Evolutionary conservation across 2,797 vertebrate species (phyloP).

Genomic region (Tadarida brasiliensis): DNA sequence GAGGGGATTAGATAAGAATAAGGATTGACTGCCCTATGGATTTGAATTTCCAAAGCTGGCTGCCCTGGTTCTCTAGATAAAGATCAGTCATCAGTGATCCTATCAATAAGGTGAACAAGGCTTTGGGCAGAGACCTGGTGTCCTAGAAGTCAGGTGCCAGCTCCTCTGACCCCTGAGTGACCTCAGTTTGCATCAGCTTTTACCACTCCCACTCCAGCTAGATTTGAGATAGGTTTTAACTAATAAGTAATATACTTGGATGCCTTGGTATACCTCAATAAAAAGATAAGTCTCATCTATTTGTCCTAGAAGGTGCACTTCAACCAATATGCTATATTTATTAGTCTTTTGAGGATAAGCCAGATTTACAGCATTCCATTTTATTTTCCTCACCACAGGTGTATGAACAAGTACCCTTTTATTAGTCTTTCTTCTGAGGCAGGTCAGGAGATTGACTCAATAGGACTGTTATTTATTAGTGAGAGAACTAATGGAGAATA

Average conservation of each 20-base stretch:
- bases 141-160: neutral
- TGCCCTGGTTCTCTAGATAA: neutral
- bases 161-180: neutral
- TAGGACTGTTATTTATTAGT: neutral
- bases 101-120: neutral
- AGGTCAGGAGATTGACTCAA: neutral
- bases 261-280: neutral
- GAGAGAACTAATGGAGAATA: neutral
- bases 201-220: neutral
- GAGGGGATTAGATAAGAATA: neutral
- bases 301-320: neutral
- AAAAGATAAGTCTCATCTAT: neutral
- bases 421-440: neutral
- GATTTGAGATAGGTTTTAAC: neutral
- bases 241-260: neutral
- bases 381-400: neutral
- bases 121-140: neutral
- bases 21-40: neutral
- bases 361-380: constrained; percentile 2
- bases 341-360: neutral
- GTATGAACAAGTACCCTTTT: neutral
- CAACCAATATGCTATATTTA: neutral
- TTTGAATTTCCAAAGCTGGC: neutral
- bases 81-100: neutral
- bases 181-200: neutral